These are phyloP conservation scores for Chamaea fasciata DNA, from an alignment of 2,113 vertebrate species.

Conservation along the genomic window DNA sequence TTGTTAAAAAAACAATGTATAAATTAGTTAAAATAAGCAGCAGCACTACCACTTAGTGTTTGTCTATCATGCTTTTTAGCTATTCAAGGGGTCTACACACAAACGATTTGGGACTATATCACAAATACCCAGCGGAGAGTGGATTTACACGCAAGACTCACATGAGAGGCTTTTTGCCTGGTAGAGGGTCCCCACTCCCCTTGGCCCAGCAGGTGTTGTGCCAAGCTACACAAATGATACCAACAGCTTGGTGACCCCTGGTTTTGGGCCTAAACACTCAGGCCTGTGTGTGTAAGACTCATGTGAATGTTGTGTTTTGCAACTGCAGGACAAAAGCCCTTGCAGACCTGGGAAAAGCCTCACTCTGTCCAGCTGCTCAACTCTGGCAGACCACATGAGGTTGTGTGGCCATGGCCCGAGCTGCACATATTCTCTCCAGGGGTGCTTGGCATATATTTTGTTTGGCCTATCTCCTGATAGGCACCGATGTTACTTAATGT, in stretches of 20 bases:
- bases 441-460: background rate
- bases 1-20: background rate
- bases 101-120: background rate
- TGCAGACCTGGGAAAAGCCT: background rate
- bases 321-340: background rate
- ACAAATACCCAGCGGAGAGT: background rate
- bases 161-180: background rate
- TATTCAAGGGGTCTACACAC: background rate
- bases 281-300: background rate
- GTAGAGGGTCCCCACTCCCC: background rate
- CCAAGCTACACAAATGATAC: background rate
- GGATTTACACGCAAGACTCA: background rate
- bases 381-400: rapidly evolving
- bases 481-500: background rate
- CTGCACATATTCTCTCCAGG: background rate
- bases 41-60: background rate
- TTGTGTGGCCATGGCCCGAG: background rate
- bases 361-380: background rate
- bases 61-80: background rate
- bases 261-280: background rate
- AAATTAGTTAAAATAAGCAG: background rate
- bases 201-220: background rate
- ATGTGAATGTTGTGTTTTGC: background rate
- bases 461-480: background rate
- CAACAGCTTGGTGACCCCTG: background rate